Conservation (phyloP, 2,888 invertebrate genomes). For the Drosophila algonquin region DNA sequence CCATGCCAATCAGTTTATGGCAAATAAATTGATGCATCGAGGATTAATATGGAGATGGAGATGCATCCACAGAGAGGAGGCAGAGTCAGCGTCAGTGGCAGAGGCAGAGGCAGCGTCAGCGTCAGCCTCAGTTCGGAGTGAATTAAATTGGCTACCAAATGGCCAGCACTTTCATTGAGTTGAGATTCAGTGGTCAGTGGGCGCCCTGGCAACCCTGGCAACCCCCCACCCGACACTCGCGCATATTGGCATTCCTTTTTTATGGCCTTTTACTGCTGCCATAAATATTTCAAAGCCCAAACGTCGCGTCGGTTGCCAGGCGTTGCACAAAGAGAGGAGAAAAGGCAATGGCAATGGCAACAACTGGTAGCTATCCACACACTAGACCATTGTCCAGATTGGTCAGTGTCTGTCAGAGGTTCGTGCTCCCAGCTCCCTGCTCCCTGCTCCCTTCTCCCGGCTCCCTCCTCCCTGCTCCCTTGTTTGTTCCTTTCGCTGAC, state of each 20-base stretch:
- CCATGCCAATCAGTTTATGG: slow-evolving; percentile 45
- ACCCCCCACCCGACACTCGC: too few species aligned
- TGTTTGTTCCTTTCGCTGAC: background rate
- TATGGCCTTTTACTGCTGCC: slow-evolving; percentile 44
- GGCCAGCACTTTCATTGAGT: slow-evolving; percentile 22
- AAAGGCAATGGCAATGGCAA: slow-evolving; percentile 18
- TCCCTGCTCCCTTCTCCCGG: background rate
- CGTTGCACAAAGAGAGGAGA: slow-evolving; percentile 9
- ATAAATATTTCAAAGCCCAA: slow-evolving; percentile 51
- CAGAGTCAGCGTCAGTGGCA: background rate
- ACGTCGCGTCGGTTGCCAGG: slow-evolving; percentile 26
- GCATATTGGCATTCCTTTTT: slow-evolving; percentile 29
- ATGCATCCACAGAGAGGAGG: background rate
- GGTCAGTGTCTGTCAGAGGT: slow-evolving; percentile 13
- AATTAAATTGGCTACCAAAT: slow-evolving; percentile 42
- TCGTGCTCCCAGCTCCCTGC: slow-evolving; percentile 1
- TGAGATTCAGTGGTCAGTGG: slow-evolving; percentile 18
- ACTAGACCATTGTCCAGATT: slow-evolving; percentile 29
- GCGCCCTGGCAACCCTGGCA: slow-evolving; percentile 1
- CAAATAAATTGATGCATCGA: slow-evolving; percentile 30
- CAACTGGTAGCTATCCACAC: slow-evolving; percentile 34
- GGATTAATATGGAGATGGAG: slow-evolving; percentile 5
- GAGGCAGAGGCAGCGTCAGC: background rate
- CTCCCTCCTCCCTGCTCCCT: background rate
- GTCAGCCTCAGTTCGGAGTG: slow-evolving; percentile 13